A percentile compares a stretch with the other conserved stretches of the same genome.
Evolutionary conservation across 2,113 vertebrate species (phyloP).

Genomic region (Pelusios castaneus): DNA sequence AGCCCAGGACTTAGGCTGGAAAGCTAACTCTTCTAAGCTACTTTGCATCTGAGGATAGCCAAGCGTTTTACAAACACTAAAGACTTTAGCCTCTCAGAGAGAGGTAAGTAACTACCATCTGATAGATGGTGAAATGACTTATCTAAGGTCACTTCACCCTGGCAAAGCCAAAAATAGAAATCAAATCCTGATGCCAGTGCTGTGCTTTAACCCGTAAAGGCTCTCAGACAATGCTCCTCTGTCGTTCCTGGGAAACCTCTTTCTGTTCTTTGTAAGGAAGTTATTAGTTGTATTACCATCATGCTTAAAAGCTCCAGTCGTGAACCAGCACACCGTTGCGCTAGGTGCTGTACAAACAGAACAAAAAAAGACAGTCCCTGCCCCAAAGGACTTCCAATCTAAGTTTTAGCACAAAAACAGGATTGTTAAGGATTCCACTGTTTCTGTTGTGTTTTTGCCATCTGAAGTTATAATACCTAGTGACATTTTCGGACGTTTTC

Average conservation of each 20-base stretch:
- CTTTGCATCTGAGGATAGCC: neutral
- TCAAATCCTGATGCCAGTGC: neutral
- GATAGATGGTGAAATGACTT: neutral
- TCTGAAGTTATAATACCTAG: neutral
- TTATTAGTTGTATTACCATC: neutral
- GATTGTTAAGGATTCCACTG: no score
- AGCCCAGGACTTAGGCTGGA: neutral
- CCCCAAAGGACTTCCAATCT: neutral
- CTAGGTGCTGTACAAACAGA: neutral
- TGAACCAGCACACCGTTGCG: neutral
- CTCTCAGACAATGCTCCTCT: neutral
- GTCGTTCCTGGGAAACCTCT: neutral
- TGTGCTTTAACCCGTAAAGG: neutral
- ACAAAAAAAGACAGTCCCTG: no score
- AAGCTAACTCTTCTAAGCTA: neutral
- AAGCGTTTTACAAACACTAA: neutral
- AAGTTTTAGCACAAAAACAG: no score
- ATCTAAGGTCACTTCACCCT: neutral
- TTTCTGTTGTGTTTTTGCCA: neutral
- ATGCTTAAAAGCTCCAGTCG: neutral
- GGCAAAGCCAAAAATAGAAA: neutral
- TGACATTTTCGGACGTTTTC: neutral
- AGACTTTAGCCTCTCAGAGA: neutral
- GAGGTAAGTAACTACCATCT: neutral
- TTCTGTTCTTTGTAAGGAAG: neutral